A percentile compares a stretch with the other conserved stretches of the same genome.
Conservation (phyloP, 2,113 vertebrate genomes). For the Istiophorus platypterus region DNA sequence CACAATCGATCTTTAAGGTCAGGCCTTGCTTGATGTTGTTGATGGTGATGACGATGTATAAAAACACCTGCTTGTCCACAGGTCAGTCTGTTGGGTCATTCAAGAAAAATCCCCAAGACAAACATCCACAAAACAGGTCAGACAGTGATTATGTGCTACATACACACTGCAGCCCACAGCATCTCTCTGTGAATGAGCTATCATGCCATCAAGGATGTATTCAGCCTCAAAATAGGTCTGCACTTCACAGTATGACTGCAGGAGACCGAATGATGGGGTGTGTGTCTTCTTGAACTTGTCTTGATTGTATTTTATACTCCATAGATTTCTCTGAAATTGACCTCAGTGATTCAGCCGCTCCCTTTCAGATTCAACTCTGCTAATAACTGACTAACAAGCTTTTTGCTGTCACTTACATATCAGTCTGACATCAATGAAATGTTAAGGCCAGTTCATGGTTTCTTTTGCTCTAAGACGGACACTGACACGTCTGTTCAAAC, state of each 20-base stretch:
- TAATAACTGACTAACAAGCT: neutral
- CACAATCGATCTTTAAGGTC: neutral
- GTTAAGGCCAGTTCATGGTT: too few relatives aligned
- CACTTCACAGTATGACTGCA: neutral
- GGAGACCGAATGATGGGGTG: neutral
- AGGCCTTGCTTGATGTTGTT: neutral
- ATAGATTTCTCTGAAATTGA: neutral
- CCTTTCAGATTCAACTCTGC: neutral
- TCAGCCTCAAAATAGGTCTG: constrained; percentile 9
- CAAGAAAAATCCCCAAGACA: neutral
- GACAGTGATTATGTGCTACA: neutral
- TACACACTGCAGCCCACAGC: neutral
- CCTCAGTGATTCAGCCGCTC: neutral
- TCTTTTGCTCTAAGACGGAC: too few relatives aligned
- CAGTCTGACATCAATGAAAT: too few relatives aligned
- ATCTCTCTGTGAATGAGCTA: neutral
- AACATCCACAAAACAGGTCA: constrained; percentile 21
- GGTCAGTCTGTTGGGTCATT: neutral
- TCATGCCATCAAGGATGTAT: constrained; percentile 13
- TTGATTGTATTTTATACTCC: neutral
- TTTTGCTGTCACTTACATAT: neutral
- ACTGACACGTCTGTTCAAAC: too few relatives aligned
- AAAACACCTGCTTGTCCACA: neutral
- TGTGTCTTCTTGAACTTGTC: constrained; percentile 5
- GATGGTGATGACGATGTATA: neutral